Conservation (phyloP, 1,140 invertebrate genomes). For the Apis dorsata region DNA sequence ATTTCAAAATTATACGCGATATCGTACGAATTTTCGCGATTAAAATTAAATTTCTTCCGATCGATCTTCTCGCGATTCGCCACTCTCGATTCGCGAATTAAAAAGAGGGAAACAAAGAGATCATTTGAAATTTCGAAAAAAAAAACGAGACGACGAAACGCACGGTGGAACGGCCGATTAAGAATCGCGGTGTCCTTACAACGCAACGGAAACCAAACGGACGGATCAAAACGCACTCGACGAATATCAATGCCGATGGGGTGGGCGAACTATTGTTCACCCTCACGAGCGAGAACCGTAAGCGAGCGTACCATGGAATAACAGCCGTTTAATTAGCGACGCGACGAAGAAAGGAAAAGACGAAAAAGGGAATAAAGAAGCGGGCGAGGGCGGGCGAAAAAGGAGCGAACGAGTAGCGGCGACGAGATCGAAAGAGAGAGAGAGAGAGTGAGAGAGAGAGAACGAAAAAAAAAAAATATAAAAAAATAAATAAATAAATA, state of each 20-base stretch:
- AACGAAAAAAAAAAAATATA: neutral
- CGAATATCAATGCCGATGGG: slow-evolving; percentile 52
- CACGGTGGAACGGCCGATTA: neutral
- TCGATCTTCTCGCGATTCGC: too few species aligned
- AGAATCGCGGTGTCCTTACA: slow-evolving; percentile 14
- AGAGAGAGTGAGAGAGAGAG: neutral
- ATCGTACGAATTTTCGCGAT: too few species aligned
- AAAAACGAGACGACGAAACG: too few species aligned
- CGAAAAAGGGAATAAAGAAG: slow-evolving; percentile 36
- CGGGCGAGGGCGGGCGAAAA: neutral
- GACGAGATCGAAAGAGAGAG: neutral
- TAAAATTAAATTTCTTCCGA: too few species aligned
- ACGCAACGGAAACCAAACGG: neutral
- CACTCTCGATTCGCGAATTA: too few species aligned
- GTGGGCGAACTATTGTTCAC: slow-evolving; percentile 46
- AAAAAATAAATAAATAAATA: neutral
- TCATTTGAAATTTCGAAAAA: too few species aligned
- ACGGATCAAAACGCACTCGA: slow-evolving; percentile 38
- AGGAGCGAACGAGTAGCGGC: neutral
- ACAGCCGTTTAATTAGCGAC: slow-evolving; percentile 66
- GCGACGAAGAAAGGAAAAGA: slow-evolving; percentile 59
- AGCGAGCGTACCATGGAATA: slow-evolving; percentile 27
- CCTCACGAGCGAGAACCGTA: slow-evolving; percentile 20
- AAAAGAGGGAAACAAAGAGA: too few species aligned
- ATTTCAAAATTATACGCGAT: neutral